Conservation (phyloP, 2,113 vertebrate genomes). For the Sebastes schlegelii region DNA sequence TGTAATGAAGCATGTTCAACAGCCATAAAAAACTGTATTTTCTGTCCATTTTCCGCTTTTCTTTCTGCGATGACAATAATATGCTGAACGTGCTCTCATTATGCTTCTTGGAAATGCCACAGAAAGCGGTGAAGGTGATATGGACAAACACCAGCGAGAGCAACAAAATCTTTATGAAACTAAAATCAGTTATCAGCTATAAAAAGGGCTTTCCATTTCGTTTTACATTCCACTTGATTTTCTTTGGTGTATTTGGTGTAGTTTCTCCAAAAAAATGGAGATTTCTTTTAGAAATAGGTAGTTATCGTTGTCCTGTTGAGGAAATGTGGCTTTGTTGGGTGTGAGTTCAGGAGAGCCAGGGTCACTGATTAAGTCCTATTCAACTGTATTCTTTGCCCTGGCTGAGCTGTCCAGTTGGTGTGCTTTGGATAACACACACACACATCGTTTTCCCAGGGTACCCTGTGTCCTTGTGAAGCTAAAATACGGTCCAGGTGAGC, state of each 20-base stretch:
- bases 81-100: background rate
- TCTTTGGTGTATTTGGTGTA: conserved; percentile 26
- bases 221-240: conserved; percentile 46
- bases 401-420: background rate
- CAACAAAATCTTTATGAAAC: background rate
- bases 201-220: conserved; percentile 15
- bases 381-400: background rate
- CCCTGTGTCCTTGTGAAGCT: conserved; percentile 11
- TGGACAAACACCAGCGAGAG: background rate
- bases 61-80: conserved; percentile 24
- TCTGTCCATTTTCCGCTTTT: conserved; percentile 30
- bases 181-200: conserved; percentile 6
- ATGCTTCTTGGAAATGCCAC: conserved; percentile 11
- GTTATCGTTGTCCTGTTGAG: conserved; percentile 30
- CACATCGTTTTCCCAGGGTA: background rate
- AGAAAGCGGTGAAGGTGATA: background rate
- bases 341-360: conserved; percentile 8
- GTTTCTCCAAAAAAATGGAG: conserved; percentile 29
- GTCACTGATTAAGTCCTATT: background rate
- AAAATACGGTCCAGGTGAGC: conserved; percentile 14
- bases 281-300: conserved; percentile 58
- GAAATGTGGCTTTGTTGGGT: conserved; percentile 34
- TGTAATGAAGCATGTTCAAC: conserved; percentile 71
- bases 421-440: background rate
- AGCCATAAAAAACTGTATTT: conserved; percentile 68